Evolutionary conservation across 2,113 vertebrate genomes (phyloP).

Genomic region (Neolamprologus longior): DNA sequence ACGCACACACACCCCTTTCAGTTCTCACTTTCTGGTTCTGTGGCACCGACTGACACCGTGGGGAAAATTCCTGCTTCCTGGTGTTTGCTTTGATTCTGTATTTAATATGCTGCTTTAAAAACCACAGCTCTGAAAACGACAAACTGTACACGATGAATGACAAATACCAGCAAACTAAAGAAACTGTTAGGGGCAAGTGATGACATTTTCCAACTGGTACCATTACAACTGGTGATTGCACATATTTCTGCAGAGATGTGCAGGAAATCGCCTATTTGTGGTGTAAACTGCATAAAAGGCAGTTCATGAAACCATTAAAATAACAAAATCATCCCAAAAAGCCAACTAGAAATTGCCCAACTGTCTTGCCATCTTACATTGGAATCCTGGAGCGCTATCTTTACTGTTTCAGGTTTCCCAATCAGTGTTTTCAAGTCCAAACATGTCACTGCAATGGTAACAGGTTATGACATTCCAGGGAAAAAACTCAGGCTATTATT

Average conservation of each 20-base stretch:
- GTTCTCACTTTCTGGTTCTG: conserved; percentile 62
- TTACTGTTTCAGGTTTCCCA: background rate
- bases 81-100: background rate
- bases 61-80: conserved; percentile 53
- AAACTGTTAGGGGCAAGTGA: background rate
- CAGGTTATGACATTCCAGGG: background rate
- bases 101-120: background rate
- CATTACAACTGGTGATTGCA: too few species aligned
- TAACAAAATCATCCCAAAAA: background rate
- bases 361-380: background rate
- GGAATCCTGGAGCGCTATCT: background rate
- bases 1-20: conserved; percentile 30
- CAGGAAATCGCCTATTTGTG: background rate
- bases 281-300: too few species aligned
- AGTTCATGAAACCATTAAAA: background rate
- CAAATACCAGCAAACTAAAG: background rate
- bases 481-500: background rate
- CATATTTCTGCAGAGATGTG: background rate
- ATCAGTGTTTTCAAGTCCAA: background rate
- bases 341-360: rapidly evolving
- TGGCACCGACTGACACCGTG: background rate
- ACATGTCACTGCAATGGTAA: background rate
- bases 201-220: background rate
- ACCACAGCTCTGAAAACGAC: background rate
- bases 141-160: background rate